Base-by-base conservation (phyloP, 2,113 vertebrate species). In the Murina feae region DNA sequence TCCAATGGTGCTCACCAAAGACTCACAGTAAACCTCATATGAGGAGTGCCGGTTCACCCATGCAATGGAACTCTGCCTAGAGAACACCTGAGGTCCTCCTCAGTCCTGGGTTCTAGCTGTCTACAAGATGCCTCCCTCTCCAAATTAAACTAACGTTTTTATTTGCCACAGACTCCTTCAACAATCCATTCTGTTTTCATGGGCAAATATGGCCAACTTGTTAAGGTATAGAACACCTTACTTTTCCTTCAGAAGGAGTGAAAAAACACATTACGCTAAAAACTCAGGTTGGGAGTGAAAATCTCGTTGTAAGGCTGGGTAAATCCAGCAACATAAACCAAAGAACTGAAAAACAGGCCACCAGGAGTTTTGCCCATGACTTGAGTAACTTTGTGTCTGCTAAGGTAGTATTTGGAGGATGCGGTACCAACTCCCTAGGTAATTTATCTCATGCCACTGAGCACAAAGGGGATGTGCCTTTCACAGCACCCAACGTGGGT, bases 381-480 rank as follows among this genome's bases (percentile, higher is more conserved):
- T 28, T 82, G 79, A 66, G 51, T 9, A 37, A 60, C 23, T 11
- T 58, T 66, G 21, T n/a, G 28, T 30, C 71, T 30, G 23, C 55
- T 18, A 2, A 11, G 2, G 16, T 1, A 10, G 69, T 28, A 9
- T 21, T 12, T 74, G 63, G 39, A 32, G 28, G 35, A 7, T 25
- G 51, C 7, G 9, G 13, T 8, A 63, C 35, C 58, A 63, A n/a
- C 42, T 9, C 74, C 8, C 8, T 2, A 55, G 44, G 42, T 0
- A 53, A 37, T 18, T 37, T 58, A 58, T 28, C 35, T 63, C 44
- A 23, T 11, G 21, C 32, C 20, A 16, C 60, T 47, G 25, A 7
- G n/a, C 21, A 2, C 0, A 1, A 25, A 1, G 1, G 5, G 18
- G 5, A 1, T 4, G 13, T 0, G 0, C 9, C 60, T 76, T 76